Evolutionary conservation across 2,888 invertebrate species (phyloP), one percentile per base, ranked within the genome.

Genomic region (Agrochola macilenta): DNA sequence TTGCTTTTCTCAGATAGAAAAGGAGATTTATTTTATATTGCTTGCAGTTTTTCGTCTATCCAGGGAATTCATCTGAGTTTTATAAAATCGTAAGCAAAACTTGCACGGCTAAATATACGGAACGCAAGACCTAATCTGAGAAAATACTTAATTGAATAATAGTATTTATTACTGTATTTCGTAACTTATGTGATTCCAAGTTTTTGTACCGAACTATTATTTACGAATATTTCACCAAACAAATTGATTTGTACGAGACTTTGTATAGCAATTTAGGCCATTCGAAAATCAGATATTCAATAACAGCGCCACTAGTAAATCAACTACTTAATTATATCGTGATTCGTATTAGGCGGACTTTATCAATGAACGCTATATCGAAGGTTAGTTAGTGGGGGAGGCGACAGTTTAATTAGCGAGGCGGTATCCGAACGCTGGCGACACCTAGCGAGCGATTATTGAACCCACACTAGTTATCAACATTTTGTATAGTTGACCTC

Each of bases 391-490:
- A 79, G 76, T 79, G 78, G 71, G 88, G 89, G 79, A 87, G 84
- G 86, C 84, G 90, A 89, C 90, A 90, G 89, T 89, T 91, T 90
- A 91, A 91, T 91, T 90, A 90, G 86, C 66, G 66, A 63, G 49
- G 54, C 58, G 58, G 68, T 46, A 63, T 30, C 52, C 60, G 49
- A 60, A 64, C 54, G 70, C 70, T 46, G 26, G 52, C 52, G 69
- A 64, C 73, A 86, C 63, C 75, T 71, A 74, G 52, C 74, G 52
- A 58, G 60, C 49, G 54, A 65, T 63, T 73, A 71, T 83, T 68
- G 83, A 86, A 61, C 82, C 26, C 54, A 20, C 60, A 58, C 69
- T 61, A 74, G 52, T 11, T 74, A 66, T 70, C 69, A 52, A 43
- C 63, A 70, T 68, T 73, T 57, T 69, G 57, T 65, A 7, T 54